These are phyloP conservation scores for Aldrovandia affinis DNA, from an alignment of 2,797 vertebrate genomes.

Conservation along the genomic window DNA sequence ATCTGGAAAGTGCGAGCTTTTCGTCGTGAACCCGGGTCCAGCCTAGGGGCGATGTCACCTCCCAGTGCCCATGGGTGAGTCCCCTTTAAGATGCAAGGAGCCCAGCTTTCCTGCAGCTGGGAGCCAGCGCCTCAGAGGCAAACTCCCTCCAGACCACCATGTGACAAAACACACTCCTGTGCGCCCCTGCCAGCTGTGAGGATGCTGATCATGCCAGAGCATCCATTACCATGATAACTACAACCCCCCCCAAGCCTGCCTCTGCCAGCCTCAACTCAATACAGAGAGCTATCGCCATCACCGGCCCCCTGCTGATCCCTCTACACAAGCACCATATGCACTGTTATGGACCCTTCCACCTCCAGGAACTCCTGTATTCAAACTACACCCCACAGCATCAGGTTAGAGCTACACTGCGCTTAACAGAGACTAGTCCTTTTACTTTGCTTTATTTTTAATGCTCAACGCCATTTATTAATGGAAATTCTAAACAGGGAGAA, in stretches of 20 bases:
- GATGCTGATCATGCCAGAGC: conserved; percentile 81
- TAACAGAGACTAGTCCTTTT: too few species aligned
- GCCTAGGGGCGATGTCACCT: too few species aligned
- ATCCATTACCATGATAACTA: conserved; percentile 83
- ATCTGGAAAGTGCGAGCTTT: too few species aligned
- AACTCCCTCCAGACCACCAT: conserved; percentile 80
- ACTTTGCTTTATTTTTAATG: too few species aligned
- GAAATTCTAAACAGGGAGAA: too few species aligned
- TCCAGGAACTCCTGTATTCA: neutral
- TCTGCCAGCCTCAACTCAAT: neutral
- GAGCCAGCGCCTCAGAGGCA: conserved; percentile 82
- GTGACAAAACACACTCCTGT: conserved; percentile 79
- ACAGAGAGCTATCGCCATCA: neutral
- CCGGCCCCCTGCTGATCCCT: too few species aligned
- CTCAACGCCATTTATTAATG: too few species aligned
- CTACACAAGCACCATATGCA: neutral
- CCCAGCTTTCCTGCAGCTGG: conserved; percentile 56
- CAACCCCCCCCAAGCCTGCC: neutral
- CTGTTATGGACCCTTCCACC: neutral
- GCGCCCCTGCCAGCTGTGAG: conserved; percentile 82
- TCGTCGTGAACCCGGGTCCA: too few species aligned
- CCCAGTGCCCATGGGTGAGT: neutral
- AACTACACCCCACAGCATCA: neutral
- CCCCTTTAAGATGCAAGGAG: conserved; percentile 36
- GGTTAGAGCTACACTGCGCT: too few species aligned